phyloP scores from a whole-genome alignment of 2,888 invertebrate species.

The Tenthredo scrophulariae region DNA sequence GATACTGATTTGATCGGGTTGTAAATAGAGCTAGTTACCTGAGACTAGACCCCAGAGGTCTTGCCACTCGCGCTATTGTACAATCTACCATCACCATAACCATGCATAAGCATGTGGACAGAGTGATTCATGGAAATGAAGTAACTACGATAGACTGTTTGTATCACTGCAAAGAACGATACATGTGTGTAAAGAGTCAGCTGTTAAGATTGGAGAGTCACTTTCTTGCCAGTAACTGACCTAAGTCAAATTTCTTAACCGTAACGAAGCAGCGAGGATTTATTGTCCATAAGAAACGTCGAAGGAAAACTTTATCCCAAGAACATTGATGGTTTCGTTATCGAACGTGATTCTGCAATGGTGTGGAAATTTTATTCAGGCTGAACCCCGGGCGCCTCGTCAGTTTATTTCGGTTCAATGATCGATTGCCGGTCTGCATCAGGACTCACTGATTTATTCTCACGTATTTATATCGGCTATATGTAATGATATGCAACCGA shows the following conservation, averaged over 20 bases:
- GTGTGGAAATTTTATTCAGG: background rate
- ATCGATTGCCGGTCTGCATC: constrained; percentile 9
- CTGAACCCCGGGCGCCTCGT: background rate
- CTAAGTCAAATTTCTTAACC: background rate
- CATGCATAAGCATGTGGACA: background rate
- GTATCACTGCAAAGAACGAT: background rate
- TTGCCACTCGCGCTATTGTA: background rate
- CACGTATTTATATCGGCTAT: constrained; percentile 7
- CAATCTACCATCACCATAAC: too few species aligned
- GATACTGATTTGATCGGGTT: background rate
- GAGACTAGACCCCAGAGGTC: background rate
- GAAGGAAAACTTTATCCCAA: background rate
- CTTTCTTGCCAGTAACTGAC: background rate
- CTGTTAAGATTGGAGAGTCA: background rate
- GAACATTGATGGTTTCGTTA: background rate
- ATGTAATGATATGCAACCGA: background rate
- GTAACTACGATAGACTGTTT: background rate
- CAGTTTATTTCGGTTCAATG: background rate
- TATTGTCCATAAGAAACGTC: background rate
- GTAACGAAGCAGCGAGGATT: background rate
- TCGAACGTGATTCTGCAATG: background rate
- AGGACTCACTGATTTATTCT: background rate
- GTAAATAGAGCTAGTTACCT: background rate
- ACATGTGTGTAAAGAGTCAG: background rate
- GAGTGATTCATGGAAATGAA: background rate